Conservation (phyloP, 2,888 invertebrate genomes). For the Sphinx pinastri region DNA sequence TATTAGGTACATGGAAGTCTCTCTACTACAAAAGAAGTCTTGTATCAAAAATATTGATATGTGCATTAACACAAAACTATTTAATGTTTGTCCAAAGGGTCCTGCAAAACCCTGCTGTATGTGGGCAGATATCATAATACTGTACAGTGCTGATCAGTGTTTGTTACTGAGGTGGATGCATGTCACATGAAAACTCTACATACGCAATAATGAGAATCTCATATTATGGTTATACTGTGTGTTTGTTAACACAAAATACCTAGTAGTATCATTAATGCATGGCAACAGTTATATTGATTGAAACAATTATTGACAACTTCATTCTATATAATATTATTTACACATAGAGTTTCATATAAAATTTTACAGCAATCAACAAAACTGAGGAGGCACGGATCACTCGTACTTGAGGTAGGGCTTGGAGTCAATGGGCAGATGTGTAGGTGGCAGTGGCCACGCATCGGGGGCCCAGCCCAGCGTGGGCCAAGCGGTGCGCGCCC, state of each 20-base stretch:
- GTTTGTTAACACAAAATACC: neutral
- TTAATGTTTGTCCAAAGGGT: too few species aligned
- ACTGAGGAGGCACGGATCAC: constrained; percentile 47
- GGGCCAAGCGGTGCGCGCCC: constrained; percentile 31
- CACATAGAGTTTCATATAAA: constrained; percentile 74
- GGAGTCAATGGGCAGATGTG: constrained; percentile 54
- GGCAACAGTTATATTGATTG: neutral
- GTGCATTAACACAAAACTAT: too few species aligned
- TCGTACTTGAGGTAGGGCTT: constrained; percentile 81
- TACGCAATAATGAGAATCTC: neutral
- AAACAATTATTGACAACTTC: constrained; percentile 44
- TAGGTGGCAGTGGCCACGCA: constrained; percentile 52
- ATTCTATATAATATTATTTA: constrained; percentile 66
- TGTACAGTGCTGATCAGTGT: too few species aligned
- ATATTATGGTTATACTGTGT: constrained; percentile 10
- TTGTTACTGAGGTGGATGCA: too few species aligned
- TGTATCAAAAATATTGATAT: too few species aligned
- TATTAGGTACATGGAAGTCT: too few species aligned
- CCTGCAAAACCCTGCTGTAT: neutral
- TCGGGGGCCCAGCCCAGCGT: constrained; percentile 50
- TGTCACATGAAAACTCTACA: neutral
- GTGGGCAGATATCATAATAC: neutral
- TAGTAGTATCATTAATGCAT: neutral
- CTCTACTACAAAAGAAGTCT: too few species aligned
- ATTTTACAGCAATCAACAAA: constrained; percentile 74